Conservation (phyloP, 2,888 invertebrate genomes). For the Oscheius sp. region DNA sequence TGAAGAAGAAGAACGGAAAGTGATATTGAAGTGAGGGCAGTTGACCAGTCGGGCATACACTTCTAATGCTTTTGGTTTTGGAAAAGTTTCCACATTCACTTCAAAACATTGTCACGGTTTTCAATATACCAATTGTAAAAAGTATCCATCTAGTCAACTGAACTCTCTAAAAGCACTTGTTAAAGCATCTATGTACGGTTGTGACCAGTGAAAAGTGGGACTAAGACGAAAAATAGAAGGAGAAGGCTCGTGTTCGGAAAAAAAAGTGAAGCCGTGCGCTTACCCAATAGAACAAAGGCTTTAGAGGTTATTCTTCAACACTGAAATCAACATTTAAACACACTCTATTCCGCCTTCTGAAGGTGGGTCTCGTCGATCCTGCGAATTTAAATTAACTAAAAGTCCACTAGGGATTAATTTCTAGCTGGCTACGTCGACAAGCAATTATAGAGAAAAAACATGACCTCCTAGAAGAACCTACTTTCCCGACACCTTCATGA, state of each 20-base stretch:
- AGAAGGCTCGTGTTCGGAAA: not conserved
- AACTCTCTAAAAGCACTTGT: not conserved
- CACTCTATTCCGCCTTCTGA: slow-evolving; percentile 19
- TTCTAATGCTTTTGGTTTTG: no score
- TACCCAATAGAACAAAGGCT: slow-evolving; percentile 23
- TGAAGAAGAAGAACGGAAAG: not conserved
- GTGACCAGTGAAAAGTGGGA: not conserved
- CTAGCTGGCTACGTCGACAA: slow-evolving; percentile 1
- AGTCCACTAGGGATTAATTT: not conserved
- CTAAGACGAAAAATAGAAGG: slow-evolving; percentile 12
- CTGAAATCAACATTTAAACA: slow-evolving; percentile 33
- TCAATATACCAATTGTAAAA: no score
- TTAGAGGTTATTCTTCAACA: slow-evolving; percentile 31
- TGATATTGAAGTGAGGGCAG: not conserved
- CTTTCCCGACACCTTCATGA: slow-evolving; percentile 71
- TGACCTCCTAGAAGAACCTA: slow-evolving; percentile 41
- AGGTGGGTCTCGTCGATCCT: slow-evolving; percentile 32
- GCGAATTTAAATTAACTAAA: not conserved
- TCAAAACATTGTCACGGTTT: no score
- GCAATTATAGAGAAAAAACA: not conserved
- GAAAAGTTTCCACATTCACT: no score
- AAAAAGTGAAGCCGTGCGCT: slow-evolving; percentile 34
- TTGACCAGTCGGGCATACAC: not conserved
- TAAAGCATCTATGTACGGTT: not conserved
- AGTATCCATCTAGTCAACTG: not conserved